Evolutionary conservation across 2,113 vertebrate genomes (phyloP), one percentile per base, ranked within the genome.

Genomic region (Chlorodrepanis virens): DNA sequence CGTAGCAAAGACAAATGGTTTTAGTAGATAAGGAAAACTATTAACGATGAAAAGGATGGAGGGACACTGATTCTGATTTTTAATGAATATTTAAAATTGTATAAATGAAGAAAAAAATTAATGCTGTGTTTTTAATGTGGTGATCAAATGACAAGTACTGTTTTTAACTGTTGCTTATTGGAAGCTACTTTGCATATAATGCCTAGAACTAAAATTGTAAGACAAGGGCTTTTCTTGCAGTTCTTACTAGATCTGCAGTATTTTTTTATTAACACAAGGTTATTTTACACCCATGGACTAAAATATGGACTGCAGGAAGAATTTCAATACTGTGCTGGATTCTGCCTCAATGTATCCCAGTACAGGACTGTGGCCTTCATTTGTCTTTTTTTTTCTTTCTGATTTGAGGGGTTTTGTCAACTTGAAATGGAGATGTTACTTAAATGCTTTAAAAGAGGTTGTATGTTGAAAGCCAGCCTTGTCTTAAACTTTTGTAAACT

Each of bases 1-100:
- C 42, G 93, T 97, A 90, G 88, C 78, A 80, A 96, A 97, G 95
- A 97, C 96, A 98, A 98, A 96, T 93, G 96, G 94, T 87, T 93
- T 96, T 94, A 67, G 78, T 52, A 96, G 97, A 96, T 97, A 98
- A 98, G 94, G 47, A 72, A 97, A 94, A 93, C 81, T 96, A 76
- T 95, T 97, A 95, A 78, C 0, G 53, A 87, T 94, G 49, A 91
- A 94, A 75, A 96, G 95, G 81, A 97, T 76, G 92, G 64, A 94
- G 76, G 89, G 71, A 95, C 71, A 50, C 86, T 94, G 97, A 85
- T 95, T 92, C 82, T 72, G 84, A 63, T 95, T 97, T 96, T 90
- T 91, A 93, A 94, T 84, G 75, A 95, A 89, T 96, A 90, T 90
- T 77, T 79, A 45, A 97, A 83, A 86, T 49, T 63, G 70, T 79